Evolutionary conservation across 2,888 invertebrate genomes (phyloP).

Genomic region (Hydriomena furcata): DNA sequence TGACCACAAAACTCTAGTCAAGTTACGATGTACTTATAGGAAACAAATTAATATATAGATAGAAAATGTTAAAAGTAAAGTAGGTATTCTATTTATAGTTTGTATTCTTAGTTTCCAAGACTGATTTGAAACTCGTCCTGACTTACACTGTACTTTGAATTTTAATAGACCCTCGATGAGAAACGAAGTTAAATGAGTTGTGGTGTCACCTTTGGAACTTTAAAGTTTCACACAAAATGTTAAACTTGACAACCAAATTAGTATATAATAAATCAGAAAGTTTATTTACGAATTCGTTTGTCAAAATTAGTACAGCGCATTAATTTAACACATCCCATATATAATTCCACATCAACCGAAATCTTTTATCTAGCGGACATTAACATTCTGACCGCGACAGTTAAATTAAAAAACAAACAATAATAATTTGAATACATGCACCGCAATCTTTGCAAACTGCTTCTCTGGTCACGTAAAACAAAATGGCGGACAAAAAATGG

Average conservation of each 20-base stretch:
- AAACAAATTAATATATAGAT: too few relatives aligned
- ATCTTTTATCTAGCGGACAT: conserved; percentile 48
- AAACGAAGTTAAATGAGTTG: conserved; percentile 30
- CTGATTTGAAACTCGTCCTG: conserved; percentile 14
- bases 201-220: conserved; percentile 25
- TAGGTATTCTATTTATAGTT: too few relatives aligned
- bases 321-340: conserved; percentile 26
- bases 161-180: conserved; percentile 27
- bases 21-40: neutral
- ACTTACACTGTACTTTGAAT: conserved; percentile 29
- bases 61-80: too few relatives aligned
- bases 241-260: conserved; percentile 23
- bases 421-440: conserved; percentile 72
- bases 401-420: conserved; percentile 60
- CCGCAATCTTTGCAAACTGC: conserved; percentile 65
- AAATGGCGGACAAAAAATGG: conserved; percentile 55
- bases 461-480: conserved; percentile 72
- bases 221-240: conserved; percentile 21
- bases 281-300: conserved; percentile 18
- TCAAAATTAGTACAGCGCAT: conserved; percentile 21
- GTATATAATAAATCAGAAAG: conserved; percentile 25
- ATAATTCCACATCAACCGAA: conserved; percentile 37
- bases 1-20: too few relatives aligned
- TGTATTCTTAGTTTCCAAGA: too few relatives aligned
- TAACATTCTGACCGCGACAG: conserved; percentile 56